Evolutionary conservation across 2,888 invertebrate genomes (phyloP), one percentile per base, ranked within the genome.

Genomic region (Ophion costatus): DNA sequence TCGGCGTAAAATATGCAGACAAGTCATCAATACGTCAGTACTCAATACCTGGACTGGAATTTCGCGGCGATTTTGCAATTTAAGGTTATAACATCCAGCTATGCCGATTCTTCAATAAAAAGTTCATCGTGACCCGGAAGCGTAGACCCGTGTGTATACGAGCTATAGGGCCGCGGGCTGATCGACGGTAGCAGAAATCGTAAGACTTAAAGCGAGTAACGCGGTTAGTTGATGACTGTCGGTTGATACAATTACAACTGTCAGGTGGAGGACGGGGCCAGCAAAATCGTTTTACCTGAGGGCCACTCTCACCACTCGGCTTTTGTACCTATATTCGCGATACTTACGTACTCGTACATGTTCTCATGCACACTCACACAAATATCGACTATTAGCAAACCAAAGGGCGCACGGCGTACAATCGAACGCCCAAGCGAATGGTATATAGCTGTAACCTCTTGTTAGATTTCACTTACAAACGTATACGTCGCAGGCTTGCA

Each of bases 211-310:
- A 17, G 64, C 33, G 75, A 64, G 83, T 83, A 83, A 80, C 80
- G 75, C 70, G 71, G 80, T 79, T 75, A 80, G 70, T 76, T 24
- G 79, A 79, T 74, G 82, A 85, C 75, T 79, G 79, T 75, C 75
- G 38, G 70, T 85, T 71, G 75, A 79, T 82, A 73, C 76, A 61
- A 61, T 71, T 75, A 61, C 56, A 74, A 45, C 79, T 79, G 79
- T 85, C 79, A 76, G 33, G 29, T 63, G 22, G 56, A 22, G 51
- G 66, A 76, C 84, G 57, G 69, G 57, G 69, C 63, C 24, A 20
- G 38, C 71, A 63, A 56, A 85, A 82, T 76, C n/a, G 71, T 76
- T 79, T 66, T 56, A 79, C 82, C 22, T 24, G 22, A 51, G 61
- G 81, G 61, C 70, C 56, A 77, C 67, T 70, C 57, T 51, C 45